Evolutionary conservation across 2,888 invertebrate genomes (phyloP), one percentile per base, ranked within the genome.

Genomic region (Molanna angustata): DNA sequence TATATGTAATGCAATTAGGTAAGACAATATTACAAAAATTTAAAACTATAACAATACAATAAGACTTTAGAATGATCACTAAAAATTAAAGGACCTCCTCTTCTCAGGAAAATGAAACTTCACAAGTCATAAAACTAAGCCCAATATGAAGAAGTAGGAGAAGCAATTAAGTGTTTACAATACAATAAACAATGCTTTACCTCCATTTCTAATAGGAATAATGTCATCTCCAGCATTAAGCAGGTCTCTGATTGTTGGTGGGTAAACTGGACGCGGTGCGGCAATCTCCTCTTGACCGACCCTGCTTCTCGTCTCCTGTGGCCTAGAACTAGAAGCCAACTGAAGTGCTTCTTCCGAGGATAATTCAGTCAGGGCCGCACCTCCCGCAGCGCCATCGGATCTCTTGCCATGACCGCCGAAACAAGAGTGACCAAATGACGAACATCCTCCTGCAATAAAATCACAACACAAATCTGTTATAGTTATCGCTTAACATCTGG

Each of bases 341-440:
- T 45, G 62, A 68, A 69, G 69, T 53, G 66, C 37, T 17, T 14
- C 13, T 3, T 37, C 58, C 66, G 73, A 1, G 74, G 74, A 62
- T 74, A 76, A 0, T 61, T 71, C 1, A 72, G 72, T 49, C 72
- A 74, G 0, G 75, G 49, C 13, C 35, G 40, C 22, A 35, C 47
- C 37, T 19, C 51, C 52, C 11, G 51, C 42, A 17, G 37, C 37
- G 18, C 45, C 51, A 4, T 76, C 74, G 7, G 81, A 80, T 56
- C 86, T 72, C 66, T 87, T 88, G 3, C 88, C 88, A 64, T 86
- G 86, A 1, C 85, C 88, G 1, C 87, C 87, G 64, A 82, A 86
- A 66, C 87, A 87, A 1, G 86, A 85, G 64, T 87, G 87, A 0
- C 87, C 88, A 61, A 84, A 87, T 0, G 83, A 79, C 9, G 83